Conservation (phyloP, 2,797 vertebrate genomes). For the Threskiornis aethiopicus region DNA sequence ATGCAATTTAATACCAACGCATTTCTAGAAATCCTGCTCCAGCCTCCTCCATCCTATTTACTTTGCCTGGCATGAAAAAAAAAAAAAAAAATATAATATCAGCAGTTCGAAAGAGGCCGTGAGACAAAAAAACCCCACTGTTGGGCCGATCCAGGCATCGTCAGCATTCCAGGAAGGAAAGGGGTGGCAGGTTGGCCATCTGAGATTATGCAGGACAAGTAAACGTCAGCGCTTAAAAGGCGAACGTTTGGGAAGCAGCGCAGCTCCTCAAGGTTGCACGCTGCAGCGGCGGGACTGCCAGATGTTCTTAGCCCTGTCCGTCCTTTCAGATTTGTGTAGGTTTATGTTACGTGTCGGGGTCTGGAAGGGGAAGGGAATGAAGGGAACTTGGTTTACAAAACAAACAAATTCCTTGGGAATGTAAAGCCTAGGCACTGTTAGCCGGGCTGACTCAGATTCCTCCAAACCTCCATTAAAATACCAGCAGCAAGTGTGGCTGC, state of each 20-base stretch:
- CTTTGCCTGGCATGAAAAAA: not conserved
- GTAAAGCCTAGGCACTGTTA: conserved; percentile 74
- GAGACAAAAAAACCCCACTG: not conserved
- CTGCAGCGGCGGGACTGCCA: not conserved
- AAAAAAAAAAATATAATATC: not conserved
- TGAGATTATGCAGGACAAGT: conserved; percentile 39
- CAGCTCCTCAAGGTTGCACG: not conserved
- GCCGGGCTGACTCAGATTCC: conserved; percentile 83
- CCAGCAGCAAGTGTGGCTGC: conserved; percentile 68
- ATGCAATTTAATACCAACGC: not conserved
- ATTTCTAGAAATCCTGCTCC: not conserved
- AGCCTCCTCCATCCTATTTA: not conserved
- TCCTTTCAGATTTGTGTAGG: conserved; percentile 14
- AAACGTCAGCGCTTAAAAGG: not conserved
- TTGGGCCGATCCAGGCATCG: fast-evolving
- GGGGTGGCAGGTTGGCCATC: conserved; percentile 21
- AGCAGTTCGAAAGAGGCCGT: not conserved
- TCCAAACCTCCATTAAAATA: conserved; percentile 83
- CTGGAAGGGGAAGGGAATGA: conserved; percentile 58
- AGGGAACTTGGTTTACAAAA: conserved; percentile 80
- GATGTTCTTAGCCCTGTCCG: not conserved
- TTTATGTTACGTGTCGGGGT: conserved; percentile 17
- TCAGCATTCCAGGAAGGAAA: conserved; percentile 3
- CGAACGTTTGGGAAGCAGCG: not conserved
- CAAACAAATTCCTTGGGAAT: conserved; percentile 82